A percentile compares a stretch with the other conserved stretches of the same genome.
These are phyloP conservation scores for Philereme transversata DNA, from an alignment of 2,888 invertebrate species.

Conservation along the genomic window DNA sequence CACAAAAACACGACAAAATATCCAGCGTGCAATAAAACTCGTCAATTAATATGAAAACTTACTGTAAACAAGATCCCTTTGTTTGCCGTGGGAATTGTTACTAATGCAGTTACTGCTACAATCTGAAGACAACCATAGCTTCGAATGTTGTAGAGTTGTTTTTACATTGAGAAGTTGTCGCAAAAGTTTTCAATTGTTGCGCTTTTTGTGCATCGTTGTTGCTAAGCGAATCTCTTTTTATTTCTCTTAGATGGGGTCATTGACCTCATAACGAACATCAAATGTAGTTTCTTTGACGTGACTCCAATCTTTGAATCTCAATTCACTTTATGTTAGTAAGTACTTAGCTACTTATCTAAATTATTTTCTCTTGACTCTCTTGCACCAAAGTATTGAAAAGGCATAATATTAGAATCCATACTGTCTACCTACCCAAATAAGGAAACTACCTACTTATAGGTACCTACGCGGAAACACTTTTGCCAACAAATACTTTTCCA, in stretches of 20 bases:
- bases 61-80: slow-evolving; percentile 23
- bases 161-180: neutral
- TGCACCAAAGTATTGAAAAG: too few relatives aligned
- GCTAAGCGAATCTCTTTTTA: slow-evolving; percentile 15
- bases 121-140: neutral
- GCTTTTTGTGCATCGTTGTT: slow-evolving; percentile 26
- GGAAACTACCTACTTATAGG: too few relatives aligned
- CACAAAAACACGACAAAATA: slow-evolving; percentile 18
- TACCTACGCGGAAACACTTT: too few relatives aligned
- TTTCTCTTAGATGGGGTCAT: slow-evolving; percentile 2
- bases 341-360: neutral
- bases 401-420: too few relatives aligned
- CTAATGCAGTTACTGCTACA: neutral
- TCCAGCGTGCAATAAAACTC: slow-evolving; percentile 21
- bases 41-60: slow-evolving; percentile 27
- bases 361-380: too few relatives aligned
- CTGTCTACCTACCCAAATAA: too few relatives aligned
- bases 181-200: slow-evolving; percentile 19
- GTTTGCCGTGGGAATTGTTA: slow-evolving; percentile 22
- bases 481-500: too few relatives aligned
- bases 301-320: neutral
- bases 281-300: neutral
- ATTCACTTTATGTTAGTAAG: neutral
- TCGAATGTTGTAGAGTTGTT: neutral
- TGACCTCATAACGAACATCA: neutral